These are phyloP conservation scores for Lagodon rhomboides DNA, from an alignment of 2,797 vertebrate genomes.

Conservation along the genomic window DNA sequence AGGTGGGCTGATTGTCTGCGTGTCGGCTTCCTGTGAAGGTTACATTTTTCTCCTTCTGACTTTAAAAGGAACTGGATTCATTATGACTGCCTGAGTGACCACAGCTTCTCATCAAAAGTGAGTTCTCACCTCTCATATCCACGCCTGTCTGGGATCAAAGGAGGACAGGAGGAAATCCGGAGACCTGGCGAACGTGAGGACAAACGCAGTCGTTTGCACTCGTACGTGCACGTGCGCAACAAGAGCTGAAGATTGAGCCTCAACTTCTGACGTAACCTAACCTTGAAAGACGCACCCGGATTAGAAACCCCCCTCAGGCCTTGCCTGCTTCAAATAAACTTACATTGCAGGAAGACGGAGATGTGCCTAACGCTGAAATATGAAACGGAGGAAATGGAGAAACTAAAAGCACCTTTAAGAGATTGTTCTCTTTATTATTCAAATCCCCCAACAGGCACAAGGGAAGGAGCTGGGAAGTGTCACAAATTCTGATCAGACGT, in stretches of 20 bases:
- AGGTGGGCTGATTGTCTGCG: slow-evolving; percentile 17
- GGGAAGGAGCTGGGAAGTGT: slow-evolving; percentile 57
- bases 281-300: slow-evolving; percentile 46
- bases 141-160: slow-evolving; percentile 22
- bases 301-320: slow-evolving; percentile 63
- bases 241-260: slow-evolving; percentile 28
- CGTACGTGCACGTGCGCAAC: slow-evolving; percentile 6
- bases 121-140: slow-evolving; percentile 7
- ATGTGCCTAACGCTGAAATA: slow-evolving; percentile 43
- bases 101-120: slow-evolving; percentile 19
- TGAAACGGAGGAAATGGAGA: slow-evolving; percentile 47
- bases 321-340: slow-evolving; percentile 60
- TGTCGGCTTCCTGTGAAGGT: slow-evolving; percentile 30
- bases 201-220: slow-evolving; percentile 12
- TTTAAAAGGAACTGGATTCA: slow-evolving; percentile 28
- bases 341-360: slow-evolving; percentile 33
- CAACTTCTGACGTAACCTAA: slow-evolving; percentile 40
- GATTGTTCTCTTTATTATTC: slow-evolving; percentile 69
- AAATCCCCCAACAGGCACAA: slow-evolving; percentile 69
- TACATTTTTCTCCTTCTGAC: slow-evolving; percentile 14
- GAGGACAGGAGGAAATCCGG: background rate
- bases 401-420: slow-evolving; percentile 71
- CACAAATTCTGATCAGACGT: slow-evolving; percentile 71
- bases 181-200: background rate
- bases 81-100: slow-evolving; percentile 16